These are phyloP conservation scores for Brachypteracias leptosomus DNA, from an alignment of 2,113 vertebrate genomes.

Conservation along the genomic window DNA sequence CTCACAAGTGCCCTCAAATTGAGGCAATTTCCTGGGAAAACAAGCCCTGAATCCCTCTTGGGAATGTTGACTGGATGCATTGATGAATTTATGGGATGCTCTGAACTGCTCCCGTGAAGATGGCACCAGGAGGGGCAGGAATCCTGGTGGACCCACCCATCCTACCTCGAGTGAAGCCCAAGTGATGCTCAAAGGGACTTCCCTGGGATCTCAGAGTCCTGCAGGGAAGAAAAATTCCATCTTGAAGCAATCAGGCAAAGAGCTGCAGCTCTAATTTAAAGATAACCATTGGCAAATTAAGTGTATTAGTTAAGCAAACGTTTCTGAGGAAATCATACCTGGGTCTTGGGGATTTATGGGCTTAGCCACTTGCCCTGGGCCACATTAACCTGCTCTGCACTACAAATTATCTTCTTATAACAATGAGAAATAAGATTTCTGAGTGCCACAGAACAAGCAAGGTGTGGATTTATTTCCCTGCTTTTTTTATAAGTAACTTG, in stretches of 20 bases:
- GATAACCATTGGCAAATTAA: slow-evolving; percentile 48
- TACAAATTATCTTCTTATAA: too few relatives aligned
- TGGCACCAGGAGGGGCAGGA: neutral
- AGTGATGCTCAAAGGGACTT: slow-evolving; percentile 39
- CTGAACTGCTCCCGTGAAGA: neutral
- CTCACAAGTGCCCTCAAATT: accelerated
- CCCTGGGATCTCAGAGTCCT: slow-evolving; percentile 13
- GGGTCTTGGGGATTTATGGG: neutral
- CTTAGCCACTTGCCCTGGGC: neutral
- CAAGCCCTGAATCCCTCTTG: neutral
- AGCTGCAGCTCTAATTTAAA: slow-evolving; percentile 44
- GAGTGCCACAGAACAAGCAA: neutral
- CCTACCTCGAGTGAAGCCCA: neutral
- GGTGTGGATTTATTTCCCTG: neutral
- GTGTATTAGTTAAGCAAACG: slow-evolving; percentile 35
- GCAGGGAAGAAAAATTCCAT: neutral
- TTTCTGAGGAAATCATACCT: neutral
- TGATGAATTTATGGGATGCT: too few relatives aligned
- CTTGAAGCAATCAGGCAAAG: slow-evolving; percentile 63
- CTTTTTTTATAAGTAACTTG: neutral
- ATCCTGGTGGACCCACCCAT: neutral
- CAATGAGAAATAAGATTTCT: too few relatives aligned
- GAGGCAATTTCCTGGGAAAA: neutral
- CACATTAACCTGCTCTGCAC: too few relatives aligned
- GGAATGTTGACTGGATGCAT: neutral